Conservation (phyloP, 2,113 vertebrate genomes). For the Amphiprion ocellaris region DNA sequence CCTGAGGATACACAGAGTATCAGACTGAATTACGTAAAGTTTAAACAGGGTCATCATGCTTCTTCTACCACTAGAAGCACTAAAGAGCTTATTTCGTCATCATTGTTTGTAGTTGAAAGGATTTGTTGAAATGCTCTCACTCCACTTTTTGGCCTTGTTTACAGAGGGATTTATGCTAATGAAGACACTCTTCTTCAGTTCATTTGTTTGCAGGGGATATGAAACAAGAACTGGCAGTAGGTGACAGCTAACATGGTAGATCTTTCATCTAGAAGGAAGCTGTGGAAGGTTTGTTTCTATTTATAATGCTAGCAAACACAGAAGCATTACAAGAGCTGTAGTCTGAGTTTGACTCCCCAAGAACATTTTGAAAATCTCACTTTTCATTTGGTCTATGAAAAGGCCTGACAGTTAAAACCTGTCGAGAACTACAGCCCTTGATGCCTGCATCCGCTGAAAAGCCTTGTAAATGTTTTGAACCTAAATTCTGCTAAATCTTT, state of each 20-base stretch:
- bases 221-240: constrained; percentile 45
- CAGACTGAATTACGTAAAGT: constrained; percentile 35
- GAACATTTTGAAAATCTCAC: constrained; percentile 20
- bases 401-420: constrained; percentile 35
- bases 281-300: constrained; percentile 44
- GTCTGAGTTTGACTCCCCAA: constrained; percentile 18
- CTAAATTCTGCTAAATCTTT: background rate
- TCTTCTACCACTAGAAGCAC: constrained; percentile 32
- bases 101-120: constrained; percentile 52
- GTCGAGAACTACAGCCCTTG: constrained; percentile 6
- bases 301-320: constrained; percentile 25
- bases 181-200: constrained; percentile 32
- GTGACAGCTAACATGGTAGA: constrained; percentile 55
- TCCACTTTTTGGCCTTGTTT: constrained; percentile 53
- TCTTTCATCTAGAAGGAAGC: constrained; percentile 29
- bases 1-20: constrained; percentile 45
- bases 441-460: background rate
- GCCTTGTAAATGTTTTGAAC: constrained; percentile 28
- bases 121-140: constrained; percentile 44
- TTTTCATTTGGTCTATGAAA: constrained; percentile 24
- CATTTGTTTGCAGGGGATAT: constrained; percentile 29
- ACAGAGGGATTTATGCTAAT: constrained; percentile 55
- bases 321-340: constrained; percentile 22
- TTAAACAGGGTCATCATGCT: constrained; percentile 54
- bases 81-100: constrained; percentile 44